Base-by-base conservation (phyloP, 2,113 vertebrate genomes). In the Saguinus imperator region DNA sequence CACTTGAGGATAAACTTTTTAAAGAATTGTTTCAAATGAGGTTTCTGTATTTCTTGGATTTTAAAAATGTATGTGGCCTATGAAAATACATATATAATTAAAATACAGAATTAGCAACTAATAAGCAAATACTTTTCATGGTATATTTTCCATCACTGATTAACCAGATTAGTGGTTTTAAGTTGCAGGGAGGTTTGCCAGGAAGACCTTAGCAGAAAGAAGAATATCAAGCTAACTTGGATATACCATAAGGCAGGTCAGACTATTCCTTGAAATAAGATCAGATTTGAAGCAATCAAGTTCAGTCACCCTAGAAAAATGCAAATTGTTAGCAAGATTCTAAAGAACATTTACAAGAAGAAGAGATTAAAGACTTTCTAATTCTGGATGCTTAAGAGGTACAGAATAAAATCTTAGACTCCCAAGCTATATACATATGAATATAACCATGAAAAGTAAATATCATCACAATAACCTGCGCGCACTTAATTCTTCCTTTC, bases 281-380 rank as follows among this genome's bases (percentile, higher is more conserved):
- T 80, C 73, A 89, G 48, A 94, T 91, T 91, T 91, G 91, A 91
- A 91, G 68, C 43, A 94, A 82, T 94, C 45, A 91, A 81, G 40
- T 84, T 81, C 87, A 89, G 95, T 48, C 3, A 75, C 35, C 66
- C 40, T 79, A 86, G 27, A 89, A 81, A 94, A 91, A 57, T 55
- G 79, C 52, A 86, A 57, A 86, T 80, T 80, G 27, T 94, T 91
- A 93, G 45, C 45, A 75, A 75, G 52, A 0, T 94, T 94, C 45
- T 43, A 85, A 29, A 50, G 9, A 75, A 64, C 6, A 75, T 89
- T 61, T 40, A 37, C 48, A 43, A 29, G 61, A 55, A 75, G 88
- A 29, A 89, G n/a, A 43, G 8, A 57, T 70, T 58, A 43, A 89
- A 79, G 35, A 45, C 17, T 55, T 48, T 88, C 64, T 81, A 77